Base-by-base conservation (phyloP, 2,888 invertebrate genomes). In the Epinotia demarniana region DNA sequence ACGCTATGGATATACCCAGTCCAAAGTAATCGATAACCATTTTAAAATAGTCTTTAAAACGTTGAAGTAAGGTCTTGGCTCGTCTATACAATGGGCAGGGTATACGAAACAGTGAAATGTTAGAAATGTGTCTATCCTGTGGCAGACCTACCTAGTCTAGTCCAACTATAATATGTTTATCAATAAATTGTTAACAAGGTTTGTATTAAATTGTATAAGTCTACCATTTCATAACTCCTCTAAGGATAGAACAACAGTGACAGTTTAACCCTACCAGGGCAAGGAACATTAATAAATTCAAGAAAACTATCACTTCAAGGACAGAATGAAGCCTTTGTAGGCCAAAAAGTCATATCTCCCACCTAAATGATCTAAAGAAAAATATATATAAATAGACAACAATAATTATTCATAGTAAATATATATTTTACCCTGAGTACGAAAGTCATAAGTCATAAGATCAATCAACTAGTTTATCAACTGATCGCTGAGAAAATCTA, bases 401-500 rank as follows among this genome's bases (percentile, higher is more conserved):
- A 87, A 87, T 86, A 84, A 81, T 80, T 85, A 84, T 82, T 82
- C 46, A 83, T 80, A 84, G 82, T 84, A 86, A 81, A 83, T 80
- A 83, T 83, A 88, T 85, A 83, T 87, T 55, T 89, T 93, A 94
- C 93, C 93, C 93, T 94, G 93, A 90, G 92, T 89, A 87, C 86
- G 87, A 90, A 86, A 91, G 91, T 93, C 93, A 93, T 93, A 86
- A 91, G 91, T 93, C 93, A 93, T 93, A 93, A 93, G 93, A 92
- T 90, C 87, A 87, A 88, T 89, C 84, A 83, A 84, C 84, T 82
- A 77, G 58, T 69, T 77, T 53, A 39, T 78, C 84, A 86, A 85
- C 84, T 83, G 83, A 85, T 86, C 86, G 84, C 81, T 81, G 60
- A 87, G 86, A 88, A 87, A 87, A 89, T 91, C 87, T 87, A 90